phyloP scores from a whole-genome alignment of 2,888 invertebrate species.

The Dysmachus trigonus region DNA sequence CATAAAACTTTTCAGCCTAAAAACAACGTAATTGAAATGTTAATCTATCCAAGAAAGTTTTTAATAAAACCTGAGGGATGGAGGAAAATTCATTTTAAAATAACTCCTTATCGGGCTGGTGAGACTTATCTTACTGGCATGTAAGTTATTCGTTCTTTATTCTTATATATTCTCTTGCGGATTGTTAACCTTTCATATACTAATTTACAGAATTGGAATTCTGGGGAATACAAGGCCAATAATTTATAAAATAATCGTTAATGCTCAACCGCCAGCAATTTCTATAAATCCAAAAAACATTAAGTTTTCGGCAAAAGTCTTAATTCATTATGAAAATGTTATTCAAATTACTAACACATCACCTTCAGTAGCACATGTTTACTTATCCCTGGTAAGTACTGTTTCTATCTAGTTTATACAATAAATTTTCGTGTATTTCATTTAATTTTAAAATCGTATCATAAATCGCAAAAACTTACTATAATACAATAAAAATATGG shows the following conservation, averaged over 20 bases:
- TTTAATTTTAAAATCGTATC: no score
- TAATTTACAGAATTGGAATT: constrained; percentile 53
- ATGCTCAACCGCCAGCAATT: constrained; percentile 56
- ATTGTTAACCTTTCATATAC: background rate
- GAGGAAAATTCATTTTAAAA: constrained; percentile 33
- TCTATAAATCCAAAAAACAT: constrained; percentile 51
- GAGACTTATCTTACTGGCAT: constrained; percentile 54
- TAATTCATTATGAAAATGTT: constrained; percentile 50
- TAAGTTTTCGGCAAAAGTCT: constrained; percentile 52
- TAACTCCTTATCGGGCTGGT: constrained; percentile 55
- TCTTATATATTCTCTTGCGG: background rate
- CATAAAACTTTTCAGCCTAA: constrained; percentile 50
- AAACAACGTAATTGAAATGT: constrained; percentile 52
- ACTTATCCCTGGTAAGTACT: constrained; percentile 55
- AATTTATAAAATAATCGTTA: constrained; percentile 55
- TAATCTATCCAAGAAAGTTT: constrained; percentile 54
- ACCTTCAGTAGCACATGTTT: constrained; percentile 56
- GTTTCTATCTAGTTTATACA: background rate
- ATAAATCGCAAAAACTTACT: no score
- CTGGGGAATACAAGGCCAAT: constrained; percentile 55
- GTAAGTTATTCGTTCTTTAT: constrained; percentile 48
- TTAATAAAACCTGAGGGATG: constrained; percentile 52
- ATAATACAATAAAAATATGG: no score
- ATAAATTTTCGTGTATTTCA: no score
- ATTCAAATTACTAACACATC: constrained; percentile 58